Evolutionary conservation across 2,797 vertebrate species (phyloP), one percentile per base, ranked within the genome.

Genomic region (Serranus cabrilla): DNA sequence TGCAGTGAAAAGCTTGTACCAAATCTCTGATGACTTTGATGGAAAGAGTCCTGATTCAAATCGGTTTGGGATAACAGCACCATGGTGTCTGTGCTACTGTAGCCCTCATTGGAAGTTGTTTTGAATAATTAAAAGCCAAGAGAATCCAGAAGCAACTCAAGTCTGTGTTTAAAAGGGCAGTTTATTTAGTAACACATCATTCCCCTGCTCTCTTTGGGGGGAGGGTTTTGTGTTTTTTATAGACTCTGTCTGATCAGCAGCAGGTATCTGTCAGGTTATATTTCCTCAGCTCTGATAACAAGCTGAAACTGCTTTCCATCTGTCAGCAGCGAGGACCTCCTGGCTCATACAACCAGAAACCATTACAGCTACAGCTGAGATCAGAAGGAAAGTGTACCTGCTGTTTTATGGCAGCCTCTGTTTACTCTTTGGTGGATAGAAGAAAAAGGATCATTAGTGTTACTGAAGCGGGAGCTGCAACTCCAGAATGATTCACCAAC

Each of bases 261-360:
- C 80, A 78, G 80, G 62, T 82, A 68, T 80, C 59, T 79, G 71
- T 88, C 87, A 76, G 70, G 52, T 79, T 78, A 17, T 82, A 51
- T 78, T 82, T 89, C 25, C 69, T 76, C 58, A 65, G 37, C 67
- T 46, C 76, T 59, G 83, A 90, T 89, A 92, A 91, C 79, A 62
- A 83, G 80, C 70, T 82, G 57, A 72, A 87, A 83, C 89, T 92
- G 90, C 79, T 87, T 75, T 86, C 60, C 70, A 61, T 93, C 66
- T 83, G 80, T 87, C 83, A 59, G 49, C 71, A 71, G 57, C 71
- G 42, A 37, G 21, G 63, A 67, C 72, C 42, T 67, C 59, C 8
- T 55, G 50, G 52, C 66, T 74, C 50, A 76, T 20, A 34, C 62
- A 23, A 18, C 62, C 13, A 50, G 37, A 51, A 54, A 72, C 13